Percentiles rank a stretch among this genome's conserved stretches.
These are phyloP conservation scores for Pristionchus maxplancki DNA, from an alignment of 2,888 invertebrate genomes.

Conservation along the genomic window DNA sequence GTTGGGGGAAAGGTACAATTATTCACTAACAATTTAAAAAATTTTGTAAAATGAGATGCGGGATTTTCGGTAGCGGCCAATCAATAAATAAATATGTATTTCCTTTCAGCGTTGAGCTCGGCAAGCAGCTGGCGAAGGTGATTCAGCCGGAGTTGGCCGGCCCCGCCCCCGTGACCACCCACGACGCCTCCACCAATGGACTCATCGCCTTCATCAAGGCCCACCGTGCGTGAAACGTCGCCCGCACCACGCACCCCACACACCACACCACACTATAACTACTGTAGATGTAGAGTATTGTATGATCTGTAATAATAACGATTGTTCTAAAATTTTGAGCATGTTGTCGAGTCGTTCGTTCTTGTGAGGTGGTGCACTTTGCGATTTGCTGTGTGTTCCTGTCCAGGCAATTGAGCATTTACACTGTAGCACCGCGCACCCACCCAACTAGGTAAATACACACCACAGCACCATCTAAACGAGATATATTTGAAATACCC, in stretches of 20 bases:
- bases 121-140: constrained; percentile 97
- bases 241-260: constrained; percentile 9
- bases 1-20: neutral
- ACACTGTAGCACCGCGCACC: neutral
- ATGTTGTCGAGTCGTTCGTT: constrained; percentile 29
- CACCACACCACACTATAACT: neutral
- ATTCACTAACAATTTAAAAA: neutral
- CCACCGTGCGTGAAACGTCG: constrained; percentile 48
- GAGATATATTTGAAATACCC: constrained; percentile 32
- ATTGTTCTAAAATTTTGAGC: constrained; percentile 25
- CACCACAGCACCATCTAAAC: constrained; percentile 33
- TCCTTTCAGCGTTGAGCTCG: constrained; percentile 89
- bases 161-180: constrained; percentile 83
- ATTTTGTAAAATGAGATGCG: neutral
- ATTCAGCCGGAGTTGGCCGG: constrained; percentile 92
- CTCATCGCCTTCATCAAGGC: constrained; percentile 92
- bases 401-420: neutral
- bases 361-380: constrained; percentile 11
- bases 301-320: constrained; percentile 7
- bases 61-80: neutral
- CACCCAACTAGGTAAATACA: neutral
- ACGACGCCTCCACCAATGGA: constrained; percentile 96
- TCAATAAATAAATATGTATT: constrained; percentile 2
- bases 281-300: neutral
- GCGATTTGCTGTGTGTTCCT: neutral